Base-by-base conservation (phyloP, 2,797 vertebrate genomes). In the Botia kubotai region DNA sequence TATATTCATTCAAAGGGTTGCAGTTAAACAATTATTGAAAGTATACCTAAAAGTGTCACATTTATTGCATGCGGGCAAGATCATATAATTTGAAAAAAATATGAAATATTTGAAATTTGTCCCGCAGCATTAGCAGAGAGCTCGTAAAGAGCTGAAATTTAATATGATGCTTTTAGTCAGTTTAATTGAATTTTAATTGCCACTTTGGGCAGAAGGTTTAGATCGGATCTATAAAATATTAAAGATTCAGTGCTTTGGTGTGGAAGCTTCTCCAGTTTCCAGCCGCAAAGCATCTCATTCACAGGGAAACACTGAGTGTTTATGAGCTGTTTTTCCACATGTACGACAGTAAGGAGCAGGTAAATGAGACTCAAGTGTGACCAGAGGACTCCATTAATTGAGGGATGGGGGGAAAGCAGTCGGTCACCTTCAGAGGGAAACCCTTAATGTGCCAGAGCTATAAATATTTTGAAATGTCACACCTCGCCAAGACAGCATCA, bases 171-270 rank as follows among this genome's bases (percentile, higher is more conserved):
- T 96, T 99, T 97, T 96, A 97, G 96, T 98, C 96, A 97, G 96
- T 97, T 98, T 98, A 99, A 98, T 99, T 98, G 97, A 98, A 99
- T 97, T 98, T 97, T 99, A 99, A 99, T 99, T 98, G 97, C 96
- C 96, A 97, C 97, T 98, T 97, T 97, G 96, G 97, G 96, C 96
- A 96, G 96, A 97, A 96, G 96, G 97, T 97, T 98, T 96, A 97
- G 96, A 96, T 97, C 94, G 94, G 96, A 99, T 98, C 97, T 96
- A 99, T 99, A 97, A 98, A 99, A 99, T 97, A 98, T 98, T 96
- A 95, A 97, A 98, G 96, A 96, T 97, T 97, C 96, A 95, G 94
- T 93, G 94, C 95, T 95, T 95, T 94, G 91, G 16, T 88, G 92
- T 89, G 91, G 92, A 96, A 95, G 90, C 83, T 90, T 94, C 94